Evolutionary conservation across 2,888 invertebrate species (phyloP).

Genomic region (Hypsopygia costalis): DNA sequence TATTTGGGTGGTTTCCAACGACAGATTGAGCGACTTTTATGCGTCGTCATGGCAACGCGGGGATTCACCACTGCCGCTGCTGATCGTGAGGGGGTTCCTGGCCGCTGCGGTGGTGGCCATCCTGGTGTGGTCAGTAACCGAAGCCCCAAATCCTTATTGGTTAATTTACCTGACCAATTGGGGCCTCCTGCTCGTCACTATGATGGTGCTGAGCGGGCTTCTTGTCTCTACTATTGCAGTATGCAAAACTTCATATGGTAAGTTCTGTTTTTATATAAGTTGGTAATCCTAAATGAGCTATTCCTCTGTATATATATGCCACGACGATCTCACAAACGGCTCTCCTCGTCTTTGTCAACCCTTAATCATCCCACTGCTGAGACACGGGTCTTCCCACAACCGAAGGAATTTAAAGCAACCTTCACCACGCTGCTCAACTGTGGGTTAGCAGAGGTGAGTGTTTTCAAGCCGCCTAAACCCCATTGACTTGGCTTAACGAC

Average conservation of each 20-base stretch:
- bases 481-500: too few relatives aligned
- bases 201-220: constrained; percentile 43
- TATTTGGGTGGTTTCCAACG: constrained; percentile 60
- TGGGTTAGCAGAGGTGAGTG: too few relatives aligned
- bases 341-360: too few relatives aligned
- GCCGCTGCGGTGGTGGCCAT: constrained; percentile 39
- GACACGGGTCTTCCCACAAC: too few relatives aligned
- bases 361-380: too few relatives aligned
- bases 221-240: constrained; percentile 44
- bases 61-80: constrained; percentile 55
- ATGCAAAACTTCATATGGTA: constrained; percentile 41
- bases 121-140: constrained; percentile 50
- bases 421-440: too few relatives aligned
- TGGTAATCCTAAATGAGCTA: too few relatives aligned
- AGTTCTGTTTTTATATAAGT: constrained; percentile 18
- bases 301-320: too few relatives aligned
- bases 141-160: constrained; percentile 42
- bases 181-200: constrained; percentile 52
- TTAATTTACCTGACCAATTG: constrained; percentile 67
- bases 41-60: constrained; percentile 69
- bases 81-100: constrained; percentile 48
- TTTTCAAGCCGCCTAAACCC: too few relatives aligned
- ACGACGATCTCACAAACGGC: too few relatives aligned
- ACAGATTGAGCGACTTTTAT: constrained; percentile 60
- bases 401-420: too few relatives aligned